Evolutionary conservation across 2,113 vertebrate genomes (phyloP), one percentile per base, ranked within the genome.

Genomic region (Deroptyus accipitrinus): DNA sequence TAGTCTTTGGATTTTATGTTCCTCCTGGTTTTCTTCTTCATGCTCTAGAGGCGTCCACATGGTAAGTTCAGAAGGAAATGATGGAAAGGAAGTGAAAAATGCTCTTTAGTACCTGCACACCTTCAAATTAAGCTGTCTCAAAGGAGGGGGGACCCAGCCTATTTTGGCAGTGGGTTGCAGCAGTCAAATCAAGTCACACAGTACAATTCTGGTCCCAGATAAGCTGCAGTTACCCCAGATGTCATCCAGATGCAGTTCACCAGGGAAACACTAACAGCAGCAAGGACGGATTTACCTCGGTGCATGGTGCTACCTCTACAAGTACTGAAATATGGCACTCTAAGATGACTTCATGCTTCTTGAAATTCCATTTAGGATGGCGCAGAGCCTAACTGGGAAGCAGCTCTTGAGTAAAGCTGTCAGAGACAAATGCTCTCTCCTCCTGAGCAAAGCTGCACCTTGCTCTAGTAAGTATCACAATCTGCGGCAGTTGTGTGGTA

Each of bases 21-120:
- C 11, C 33, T 33, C 39, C 37, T 27, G 44, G 49, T 31, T 33
- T 33, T 31, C 55, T 57, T 5, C 11, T 31, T 9, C 3, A 0
- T 2, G 30, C 10, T 18, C 54, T 31, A 2, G 42, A 4, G n/a
- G 17, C 5, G 10, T 11, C 8, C 1, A 24, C 13, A 3, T 1
- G 42, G 16, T 9, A 8, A 0, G 1, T 7, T 8, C 1, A 15
- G 54, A 9, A 46, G 13, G 25, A 22, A 61, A 19, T 0, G 3
- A 9, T 2, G 72, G 76, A 9, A 35, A 39, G 49, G n/a, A n/a
- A 42, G 73, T 14, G 13, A 25, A 17, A 25, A 52, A 39, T 11
- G 6, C 9, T 4, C 35, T 19, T 46, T 0, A 4, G 19, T 4
- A 7, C 16, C 6, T 5, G 18, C 16, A 6, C 39, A 4, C 11